Percentiles rank a stretch among this genome's conserved stretches.
Evolutionary conservation across 2,888 invertebrate species (phyloP).

Genomic region (Conus canariensis): DNA sequence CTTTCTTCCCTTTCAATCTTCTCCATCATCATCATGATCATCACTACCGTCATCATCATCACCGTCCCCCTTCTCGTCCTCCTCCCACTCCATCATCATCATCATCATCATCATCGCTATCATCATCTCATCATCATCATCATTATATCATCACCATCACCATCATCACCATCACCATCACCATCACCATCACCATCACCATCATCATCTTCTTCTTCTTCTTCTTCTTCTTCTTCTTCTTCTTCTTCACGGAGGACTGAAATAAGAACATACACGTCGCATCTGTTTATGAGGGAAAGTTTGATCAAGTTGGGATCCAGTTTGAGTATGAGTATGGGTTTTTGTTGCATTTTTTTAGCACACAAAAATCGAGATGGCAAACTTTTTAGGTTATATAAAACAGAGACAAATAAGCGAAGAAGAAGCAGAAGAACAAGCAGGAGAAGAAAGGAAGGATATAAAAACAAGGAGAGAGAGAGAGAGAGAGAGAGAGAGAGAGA

Average conservation of each 20-base stretch:
- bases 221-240: slow-evolving; percentile 3
- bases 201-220: not conserved
- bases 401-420: not conserved
- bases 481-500: not conserved
- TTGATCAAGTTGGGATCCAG: too few relatives aligned
- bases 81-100: not conserved
- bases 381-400: not conserved
- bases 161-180: not conserved
- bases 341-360: not conserved
- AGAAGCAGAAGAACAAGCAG: not conserved
- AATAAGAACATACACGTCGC: too few relatives aligned
- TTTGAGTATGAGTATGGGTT: not conserved
- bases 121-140: not conserved
- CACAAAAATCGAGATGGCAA: too few relatives aligned
- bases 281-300: too few relatives aligned
- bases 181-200: too few relatives aligned
- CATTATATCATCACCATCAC: not conserved
- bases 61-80: not conserved
- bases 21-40: not conserved
- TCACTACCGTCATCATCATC: not conserved
- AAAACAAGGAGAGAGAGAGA: not conserved
- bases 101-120: not conserved
- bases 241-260: not conserved
- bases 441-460: not conserved
- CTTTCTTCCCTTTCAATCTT: not conserved